phyloP scores from a whole-genome alignment of 2,888 invertebrate genomes.

The Nomada goodeniana region DNA sequence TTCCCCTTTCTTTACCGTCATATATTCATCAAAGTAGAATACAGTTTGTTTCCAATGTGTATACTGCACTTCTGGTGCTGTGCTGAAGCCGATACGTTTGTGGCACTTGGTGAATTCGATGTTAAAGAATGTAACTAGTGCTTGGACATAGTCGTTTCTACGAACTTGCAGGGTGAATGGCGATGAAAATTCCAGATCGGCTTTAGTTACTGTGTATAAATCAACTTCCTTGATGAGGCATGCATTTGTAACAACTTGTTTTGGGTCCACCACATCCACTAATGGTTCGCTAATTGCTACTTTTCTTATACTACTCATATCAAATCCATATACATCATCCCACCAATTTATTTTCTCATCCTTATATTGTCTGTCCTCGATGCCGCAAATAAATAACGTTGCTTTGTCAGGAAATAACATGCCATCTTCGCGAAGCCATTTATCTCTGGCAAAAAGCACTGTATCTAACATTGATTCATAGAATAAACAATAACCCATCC shows the following conservation, averaged over 20 bases:
- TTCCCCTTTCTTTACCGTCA: slow-evolving; percentile 98
- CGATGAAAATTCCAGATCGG: slow-evolving; percentile 96
- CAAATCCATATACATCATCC: slow-evolving; percentile 99
- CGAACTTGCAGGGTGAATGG: slow-evolving; percentile 93
- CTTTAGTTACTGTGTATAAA: slow-evolving; percentile 98
- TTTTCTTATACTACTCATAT: slow-evolving; percentile 99
- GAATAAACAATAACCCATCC: slow-evolving; percentile 96
- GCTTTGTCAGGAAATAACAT: slow-evolving; percentile 97
- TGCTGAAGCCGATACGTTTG: slow-evolving; percentile 99
- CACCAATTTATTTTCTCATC: slow-evolving; percentile 99
- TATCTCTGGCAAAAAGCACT: slow-evolving; percentile 98
- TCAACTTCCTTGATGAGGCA: slow-evolving; percentile 98
- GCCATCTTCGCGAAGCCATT: slow-evolving; percentile 97
- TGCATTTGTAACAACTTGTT: slow-evolving; percentile 98
- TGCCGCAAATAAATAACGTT: slow-evolving; percentile 96
- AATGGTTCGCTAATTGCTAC: slow-evolving; percentile 99
- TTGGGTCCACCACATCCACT: slow-evolving; percentile 99
- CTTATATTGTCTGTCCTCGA: slow-evolving; percentile 99
- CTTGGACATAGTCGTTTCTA: slow-evolving; percentile 98
- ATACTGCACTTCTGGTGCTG: slow-evolving; percentile 98
- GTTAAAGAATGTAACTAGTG: slow-evolving; percentile 99
- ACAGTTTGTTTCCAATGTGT: slow-evolving; percentile 99
- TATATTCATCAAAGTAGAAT: slow-evolving; percentile 98
- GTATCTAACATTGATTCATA: slow-evolving; percentile 99
- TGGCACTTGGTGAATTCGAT: slow-evolving; percentile 99